Evolutionary conservation across 2,888 invertebrate genomes (phyloP), one percentile per base, ranked within the genome.

Genomic region (Tineola bisselliella): DNA sequence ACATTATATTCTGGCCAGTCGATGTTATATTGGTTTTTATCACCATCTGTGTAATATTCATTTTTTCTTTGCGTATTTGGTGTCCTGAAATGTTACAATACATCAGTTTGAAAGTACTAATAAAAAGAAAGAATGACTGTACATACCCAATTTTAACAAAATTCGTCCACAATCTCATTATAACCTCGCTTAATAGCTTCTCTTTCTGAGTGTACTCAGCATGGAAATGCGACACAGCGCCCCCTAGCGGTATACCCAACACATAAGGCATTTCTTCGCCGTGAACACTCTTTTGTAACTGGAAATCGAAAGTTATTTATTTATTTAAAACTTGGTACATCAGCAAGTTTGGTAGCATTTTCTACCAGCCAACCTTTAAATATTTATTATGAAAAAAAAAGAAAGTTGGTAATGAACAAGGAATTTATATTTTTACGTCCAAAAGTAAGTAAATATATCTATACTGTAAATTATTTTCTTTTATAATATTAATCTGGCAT

Each of bases 131-230:
- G n/a, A n/a, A n/a, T n/a, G n/a, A n/a, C n/a, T n/a, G n/a, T 25
- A 25, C 90, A 89, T 84, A 96, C 96, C 96, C 96, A 62, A 93
- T 92, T 79, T 94, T 93, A 1, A 94, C 95, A 71, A 97, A 97
- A 81, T 96, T 96, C 63, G 93, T 92, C 93, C 95, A 96, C 78
- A 94, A 91, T 65, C 92, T 90, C 94, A 97, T 96, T 68, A 96
- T 89, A 31, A 92, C 91, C 84, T 96, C 95, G 59, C 96, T 94
- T 63, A 97, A 90, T 58, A 93, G 87, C 70, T 90, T 90, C 79
- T 97, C 97, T 62, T 91, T 90, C 63, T 89, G 89, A 44, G 92
- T 93, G 79, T 93, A 96, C 69, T 91, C 91, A 59, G 89, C 88
- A 63, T 89, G 90, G 67, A 92, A 92, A 68, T 93, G 93, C 67